These are phyloP conservation scores for Diceros bicornis DNA, from an alignment of 2,797 vertebrate species.

Conservation along the genomic window DNA sequence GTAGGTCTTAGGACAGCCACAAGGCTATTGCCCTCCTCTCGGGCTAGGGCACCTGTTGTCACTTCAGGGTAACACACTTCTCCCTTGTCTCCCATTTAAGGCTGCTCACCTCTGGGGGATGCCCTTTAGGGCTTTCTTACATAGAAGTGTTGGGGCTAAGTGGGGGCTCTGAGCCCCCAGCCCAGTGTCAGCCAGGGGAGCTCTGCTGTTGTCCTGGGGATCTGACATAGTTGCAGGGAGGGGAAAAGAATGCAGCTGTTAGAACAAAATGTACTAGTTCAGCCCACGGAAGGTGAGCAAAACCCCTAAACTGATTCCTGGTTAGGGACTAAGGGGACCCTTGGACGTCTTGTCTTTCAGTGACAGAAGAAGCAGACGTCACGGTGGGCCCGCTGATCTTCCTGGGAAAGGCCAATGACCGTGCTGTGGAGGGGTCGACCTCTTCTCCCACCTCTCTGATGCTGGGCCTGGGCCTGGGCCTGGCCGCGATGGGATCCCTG, in stretches of 20 bases:
- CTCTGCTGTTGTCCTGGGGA: no score
- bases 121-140: background rate
- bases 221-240: accelerated
- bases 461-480: constrained; percentile 69
- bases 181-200: background rate
- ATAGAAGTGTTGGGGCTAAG: background rate
- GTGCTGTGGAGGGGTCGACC: background rate
- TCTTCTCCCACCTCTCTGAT: background rate
- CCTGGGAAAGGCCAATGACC: constrained; percentile 57
- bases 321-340: background rate
- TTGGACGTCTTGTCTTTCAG: constrained; percentile 9
- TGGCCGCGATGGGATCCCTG: constrained; percentile 11
- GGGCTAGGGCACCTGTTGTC: background rate
- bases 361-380: constrained; percentile 77
- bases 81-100: background rate
- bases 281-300: background rate
- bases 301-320: background rate
- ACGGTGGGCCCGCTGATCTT: constrained; percentile 81
- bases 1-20: background rate
- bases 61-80: background rate
- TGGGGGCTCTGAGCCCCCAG: background rate
- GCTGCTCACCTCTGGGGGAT: background rate
- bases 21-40: background rate
- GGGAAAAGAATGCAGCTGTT: background rate
- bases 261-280: background rate